Percentiles rank a stretch among this genome's conserved stretches.
Evolutionary conservation across 2,888 invertebrate species (phyloP).

Genomic region (Temnothorax rugatulus): DNA sequence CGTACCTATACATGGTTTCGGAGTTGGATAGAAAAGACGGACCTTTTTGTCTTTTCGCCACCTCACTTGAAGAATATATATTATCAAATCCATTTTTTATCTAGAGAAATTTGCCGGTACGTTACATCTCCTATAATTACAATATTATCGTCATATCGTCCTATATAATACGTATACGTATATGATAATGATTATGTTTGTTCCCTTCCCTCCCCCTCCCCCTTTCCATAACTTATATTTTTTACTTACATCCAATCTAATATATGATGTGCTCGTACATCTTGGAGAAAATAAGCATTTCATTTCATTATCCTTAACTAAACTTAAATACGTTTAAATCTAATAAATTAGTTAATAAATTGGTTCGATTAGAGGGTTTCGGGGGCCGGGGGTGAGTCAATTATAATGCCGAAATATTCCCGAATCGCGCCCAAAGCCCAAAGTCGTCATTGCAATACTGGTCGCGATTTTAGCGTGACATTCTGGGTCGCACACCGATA

Average conservation of each 20-base stretch:
- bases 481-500: constrained; percentile 48
- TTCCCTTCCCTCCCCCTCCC: too few relatives aligned
- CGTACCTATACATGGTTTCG: background rate
- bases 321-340: background rate
- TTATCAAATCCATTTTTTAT: background rate
- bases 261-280: too few relatives aligned
- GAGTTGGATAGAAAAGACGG: background rate
- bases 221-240: background rate
- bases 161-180: too few relatives aligned
- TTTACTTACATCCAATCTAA: background rate
- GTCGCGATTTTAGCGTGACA: constrained; percentile 36
- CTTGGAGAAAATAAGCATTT: background rate
- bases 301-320: background rate
- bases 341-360: background rate
- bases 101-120: background rate
- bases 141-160: too few relatives aligned
- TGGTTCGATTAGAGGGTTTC: background rate
- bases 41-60: background rate
- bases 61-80: background rate
- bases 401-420: background rate
- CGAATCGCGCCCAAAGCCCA: background rate
- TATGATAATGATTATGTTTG: background rate
- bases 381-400: background rate
- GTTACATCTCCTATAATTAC: background rate
- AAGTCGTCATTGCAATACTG: constrained; percentile 14